Percentiles rank a stretch among this genome's conserved stretches.
Conservation (phyloP, 2,113 vertebrate genomes). For the Protomyctophum bolini region DNA sequence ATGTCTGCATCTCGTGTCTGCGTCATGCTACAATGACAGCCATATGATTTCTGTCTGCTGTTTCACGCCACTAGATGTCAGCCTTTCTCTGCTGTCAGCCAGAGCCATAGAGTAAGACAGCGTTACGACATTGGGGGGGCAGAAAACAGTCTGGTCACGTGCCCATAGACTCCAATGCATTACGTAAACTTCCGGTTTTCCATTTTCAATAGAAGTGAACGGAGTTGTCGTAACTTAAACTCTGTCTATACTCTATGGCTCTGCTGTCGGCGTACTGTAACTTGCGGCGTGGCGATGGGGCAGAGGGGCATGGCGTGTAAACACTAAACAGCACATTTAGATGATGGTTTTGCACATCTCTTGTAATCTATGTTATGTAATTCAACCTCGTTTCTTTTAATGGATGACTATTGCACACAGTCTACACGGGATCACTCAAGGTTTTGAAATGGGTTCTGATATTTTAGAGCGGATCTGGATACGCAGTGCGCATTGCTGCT, state of each 20-base stretch:
- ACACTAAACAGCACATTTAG: neutral
- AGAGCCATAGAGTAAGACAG: neutral
- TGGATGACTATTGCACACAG: neutral
- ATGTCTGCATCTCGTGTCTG: slow-evolving; percentile 1
- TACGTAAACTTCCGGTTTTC: no score
- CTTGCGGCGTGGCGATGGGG: neutral
- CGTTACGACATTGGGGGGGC: no score
- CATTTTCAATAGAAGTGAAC: no score
- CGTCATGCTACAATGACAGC: neutral
- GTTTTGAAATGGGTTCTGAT: neutral
- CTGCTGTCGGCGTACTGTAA: slow-evolving; percentile 4
- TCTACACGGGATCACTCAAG: neutral
- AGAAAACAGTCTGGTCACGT: no score
- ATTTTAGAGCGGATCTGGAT: slow-evolving; percentile 12
- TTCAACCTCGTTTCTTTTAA: neutral
- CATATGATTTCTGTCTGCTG: neutral
- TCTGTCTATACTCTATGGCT: no score
- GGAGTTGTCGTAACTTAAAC: no score
- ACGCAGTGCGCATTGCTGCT: slow-evolving; percentile 59
- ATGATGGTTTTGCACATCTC: neutral
- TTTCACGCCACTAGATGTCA: slow-evolving; percentile 61
- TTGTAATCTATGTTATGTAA: neutral
- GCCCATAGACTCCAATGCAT: no score
- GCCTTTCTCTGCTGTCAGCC: slow-evolving; percentile 25
- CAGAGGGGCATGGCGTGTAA: slow-evolving; percentile 2